These are phyloP conservation scores for Coelogynopora nodosa DNA, from an alignment of 2,888 invertebrate genomes.

Conservation along the genomic window DNA sequence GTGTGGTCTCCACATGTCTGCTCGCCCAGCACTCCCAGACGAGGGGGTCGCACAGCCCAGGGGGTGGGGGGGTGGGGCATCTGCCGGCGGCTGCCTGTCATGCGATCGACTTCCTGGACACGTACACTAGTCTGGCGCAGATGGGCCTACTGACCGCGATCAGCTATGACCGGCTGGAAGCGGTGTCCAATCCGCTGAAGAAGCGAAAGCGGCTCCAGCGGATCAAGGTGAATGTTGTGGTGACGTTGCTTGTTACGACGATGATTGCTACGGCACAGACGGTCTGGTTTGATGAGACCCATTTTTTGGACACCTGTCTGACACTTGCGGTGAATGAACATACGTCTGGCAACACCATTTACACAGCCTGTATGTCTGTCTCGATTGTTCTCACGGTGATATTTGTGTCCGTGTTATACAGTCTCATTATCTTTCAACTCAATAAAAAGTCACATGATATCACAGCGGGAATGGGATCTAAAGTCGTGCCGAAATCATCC, in stretches of 20 bases:
- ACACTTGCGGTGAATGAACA: background rate
- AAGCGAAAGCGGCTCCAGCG: background rate
- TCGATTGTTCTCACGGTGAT: conserved; percentile 5
- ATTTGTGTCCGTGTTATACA: background rate
- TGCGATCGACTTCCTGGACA: background rate
- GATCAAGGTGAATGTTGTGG: conserved; percentile 26
- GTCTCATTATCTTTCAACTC: background rate
- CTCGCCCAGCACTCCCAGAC: background rate
- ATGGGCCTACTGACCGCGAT: conserved; percentile 39
- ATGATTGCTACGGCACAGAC: background rate
- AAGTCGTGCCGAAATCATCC: too few species aligned
- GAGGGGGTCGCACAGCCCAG: background rate
- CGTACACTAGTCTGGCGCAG: conserved; percentile 37
- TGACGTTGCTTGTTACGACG: background rate
- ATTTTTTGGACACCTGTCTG: background rate
- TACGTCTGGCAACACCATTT: background rate
- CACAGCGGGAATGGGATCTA: background rate
- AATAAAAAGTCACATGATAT: background rate
- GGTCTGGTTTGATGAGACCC: background rate
- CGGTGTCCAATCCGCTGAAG: conserved; percentile 23
- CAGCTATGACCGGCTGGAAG: conserved; percentile 38
- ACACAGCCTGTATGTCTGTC: background rate
- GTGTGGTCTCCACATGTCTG: background rate
- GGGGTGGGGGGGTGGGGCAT: background rate
- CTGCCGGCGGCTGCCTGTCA: background rate